Base-by-base conservation (phyloP, 2,888 invertebrate genomes). In the Sminthurides aquaticus region DNA sequence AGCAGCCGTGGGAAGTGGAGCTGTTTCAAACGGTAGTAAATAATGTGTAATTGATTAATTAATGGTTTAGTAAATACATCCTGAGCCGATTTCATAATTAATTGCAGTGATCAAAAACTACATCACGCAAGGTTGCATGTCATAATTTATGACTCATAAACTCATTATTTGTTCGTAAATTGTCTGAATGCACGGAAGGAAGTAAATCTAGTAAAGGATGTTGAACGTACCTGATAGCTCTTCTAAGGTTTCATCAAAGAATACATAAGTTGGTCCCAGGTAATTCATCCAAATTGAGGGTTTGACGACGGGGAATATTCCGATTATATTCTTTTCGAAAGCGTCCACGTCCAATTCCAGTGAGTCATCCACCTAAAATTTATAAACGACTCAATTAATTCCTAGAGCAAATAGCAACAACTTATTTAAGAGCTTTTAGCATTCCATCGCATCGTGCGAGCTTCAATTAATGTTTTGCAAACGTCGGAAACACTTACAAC, bases 211-310 rank as follows among this genome's bases (percentile, higher is more conserved):
- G n/a, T n/a, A n/a, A n/a, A n/a, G n/a, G n/a, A n/a, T n/a, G n/a
- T n/a, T n/a, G n/a, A n/a, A 2, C 18, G 20, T 64, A 64, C 68
- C 71, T n/a, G 62, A 61, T 62, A 70, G 64, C n/a, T 72, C 71
- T 3, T 63, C 70, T 18, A 72, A 26, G 1, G 67, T 54, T 57
- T 70, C 71, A 34, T 72, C 71, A 58, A 68, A 72, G 48, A 72
- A 72, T 2, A 72, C 66, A 28, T 69, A 72, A 28, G 70, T 69
- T 43, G 71, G 71, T 1, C 71, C 71, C 8, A 69, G 24, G 43
- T 60, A 72, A 58, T 72, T 66, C 71, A 72, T 72, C 71, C 71
- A 72, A n/a, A 65, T 49, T 8, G 69, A 69, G 5, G 71, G 70
- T 26, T 68, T 66, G 15, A 72, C 70, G 1, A 60, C 29, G 1